These are phyloP conservation scores for Pherbina coryleti DNA, from an alignment of 2,888 invertebrate genomes.

Conservation along the genomic window DNA sequence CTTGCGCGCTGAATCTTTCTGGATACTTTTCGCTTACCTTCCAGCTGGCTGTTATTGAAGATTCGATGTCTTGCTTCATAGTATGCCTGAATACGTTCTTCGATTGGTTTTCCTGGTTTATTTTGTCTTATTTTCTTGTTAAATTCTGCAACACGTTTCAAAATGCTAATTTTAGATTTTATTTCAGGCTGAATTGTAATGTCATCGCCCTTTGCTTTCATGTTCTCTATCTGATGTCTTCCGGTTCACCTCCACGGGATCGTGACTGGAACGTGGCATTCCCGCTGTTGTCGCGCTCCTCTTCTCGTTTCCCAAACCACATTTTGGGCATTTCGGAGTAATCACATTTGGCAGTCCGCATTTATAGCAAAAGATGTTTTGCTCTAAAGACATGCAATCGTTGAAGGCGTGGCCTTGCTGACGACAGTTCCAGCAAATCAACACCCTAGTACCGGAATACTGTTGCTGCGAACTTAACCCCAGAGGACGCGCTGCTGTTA, in stretches of 20 bases:
- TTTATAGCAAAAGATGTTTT: no score
- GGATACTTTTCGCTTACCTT: no score
- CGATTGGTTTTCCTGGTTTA: background rate
- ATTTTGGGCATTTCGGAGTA: constrained; percentile 17
- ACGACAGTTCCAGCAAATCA: constrained; percentile 6
- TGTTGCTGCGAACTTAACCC: no score
- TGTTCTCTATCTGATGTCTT: background rate
- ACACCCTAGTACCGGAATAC: background rate
- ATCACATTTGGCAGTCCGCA: background rate
- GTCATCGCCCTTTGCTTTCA: no score
- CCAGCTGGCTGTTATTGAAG: no score
- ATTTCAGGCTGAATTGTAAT: background rate
- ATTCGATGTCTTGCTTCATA: background rate
- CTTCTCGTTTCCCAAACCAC: background rate
- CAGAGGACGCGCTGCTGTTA: background rate
- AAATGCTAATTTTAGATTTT: background rate
- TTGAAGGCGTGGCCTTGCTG: background rate
- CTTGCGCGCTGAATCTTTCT: no score
- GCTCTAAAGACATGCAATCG: background rate
- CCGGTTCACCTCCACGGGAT: background rate
- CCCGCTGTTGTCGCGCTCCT: background rate
- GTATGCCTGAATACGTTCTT: background rate
- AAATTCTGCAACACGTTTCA: background rate
- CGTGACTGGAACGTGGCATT: background rate
- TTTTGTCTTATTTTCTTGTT: background rate